phyloP scores from a whole-genome alignment of 1,140 invertebrate genomes.

The Ericerus pela region DNA sequence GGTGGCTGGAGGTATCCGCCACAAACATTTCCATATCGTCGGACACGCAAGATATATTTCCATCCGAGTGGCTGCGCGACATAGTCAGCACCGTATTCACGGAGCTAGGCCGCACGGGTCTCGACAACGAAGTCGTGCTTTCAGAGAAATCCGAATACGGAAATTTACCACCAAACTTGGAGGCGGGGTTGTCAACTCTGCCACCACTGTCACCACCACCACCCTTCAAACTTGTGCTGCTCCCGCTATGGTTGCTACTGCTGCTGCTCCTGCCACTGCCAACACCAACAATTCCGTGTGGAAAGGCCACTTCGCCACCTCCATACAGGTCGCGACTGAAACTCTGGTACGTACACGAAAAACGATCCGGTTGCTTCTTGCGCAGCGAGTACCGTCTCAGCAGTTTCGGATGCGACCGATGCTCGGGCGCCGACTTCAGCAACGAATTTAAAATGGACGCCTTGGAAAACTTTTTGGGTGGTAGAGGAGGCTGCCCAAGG shows the following conservation, averaged over 20 bases:
- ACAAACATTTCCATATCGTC: background rate
- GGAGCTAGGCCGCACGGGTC: background rate
- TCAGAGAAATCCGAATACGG: conserved; percentile 2
- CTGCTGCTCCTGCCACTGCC: too few relatives aligned
- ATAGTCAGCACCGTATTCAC: background rate
- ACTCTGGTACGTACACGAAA: conserved; percentile 2
- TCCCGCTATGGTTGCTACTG: too few relatives aligned
- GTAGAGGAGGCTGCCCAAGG: background rate
- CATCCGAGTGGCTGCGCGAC: background rate
- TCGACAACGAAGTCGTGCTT: background rate
- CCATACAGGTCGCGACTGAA: background rate
- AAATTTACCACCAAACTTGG: background rate
- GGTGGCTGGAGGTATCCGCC: background rate
- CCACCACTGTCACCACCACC: background rate
- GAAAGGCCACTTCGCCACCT: background rate
- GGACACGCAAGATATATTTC: background rate
- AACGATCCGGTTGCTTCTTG: conserved; percentile 1
- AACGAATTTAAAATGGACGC: background rate
- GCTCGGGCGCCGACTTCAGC: background rate
- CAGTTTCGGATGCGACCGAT: background rate
- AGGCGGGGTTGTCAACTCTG: background rate
- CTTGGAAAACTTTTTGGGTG: conserved; percentile 1
- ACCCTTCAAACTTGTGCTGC: too few relatives aligned
- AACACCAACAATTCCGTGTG: too few relatives aligned
- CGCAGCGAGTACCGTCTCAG: background rate